Evolutionary conservation across 2,888 invertebrate species (phyloP).

Genomic region (Rhagonycha lutea): DNA sequence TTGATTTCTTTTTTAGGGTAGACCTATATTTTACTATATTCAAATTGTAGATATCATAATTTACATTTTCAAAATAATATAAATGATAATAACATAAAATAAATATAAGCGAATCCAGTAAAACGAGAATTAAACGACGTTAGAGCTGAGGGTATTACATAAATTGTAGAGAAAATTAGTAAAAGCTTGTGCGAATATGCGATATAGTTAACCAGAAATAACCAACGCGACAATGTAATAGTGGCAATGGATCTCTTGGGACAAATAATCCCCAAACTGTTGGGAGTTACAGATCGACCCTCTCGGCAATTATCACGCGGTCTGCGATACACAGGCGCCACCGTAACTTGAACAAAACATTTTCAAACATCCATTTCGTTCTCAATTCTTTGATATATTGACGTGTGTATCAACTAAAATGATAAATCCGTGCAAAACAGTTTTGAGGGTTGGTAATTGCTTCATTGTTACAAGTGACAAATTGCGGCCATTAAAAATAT

Average conservation of each 20-base stretch:
- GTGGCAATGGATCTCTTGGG: constrained; percentile 54
- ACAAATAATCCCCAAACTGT: constrained; percentile 51
- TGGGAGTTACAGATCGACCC: constrained; percentile 48
- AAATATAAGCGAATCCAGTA: not conserved
- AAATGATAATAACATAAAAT: not conserved
- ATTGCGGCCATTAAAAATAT: constrained; percentile 34
- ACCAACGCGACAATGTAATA: constrained; percentile 53
- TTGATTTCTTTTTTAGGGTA: too few relatives aligned
- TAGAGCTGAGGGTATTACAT: constrained; percentile 34
- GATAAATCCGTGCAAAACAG: constrained; percentile 9
- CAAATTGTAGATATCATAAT: not conserved
- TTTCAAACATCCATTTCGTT: constrained; percentile 34
- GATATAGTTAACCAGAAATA: constrained; percentile 41
- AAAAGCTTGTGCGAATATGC: constrained; percentile 35
- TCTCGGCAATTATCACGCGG: constrained; percentile 48
- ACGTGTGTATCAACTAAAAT: constrained; percentile 12
- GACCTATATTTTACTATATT: not conserved
- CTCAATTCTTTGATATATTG: constrained; percentile 19
- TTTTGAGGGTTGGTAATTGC: constrained; percentile 23
- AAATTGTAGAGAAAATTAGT: constrained; percentile 41
- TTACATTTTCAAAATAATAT: not conserved
- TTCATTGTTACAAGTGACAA: constrained; percentile 36
- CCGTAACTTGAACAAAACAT: constrained; percentile 26
- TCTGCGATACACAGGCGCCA: constrained; percentile 41
- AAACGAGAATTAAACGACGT: constrained; percentile 7